phyloP scores from a whole-genome alignment of 2,888 invertebrate species.

The Calephelis perditalis region DNA sequence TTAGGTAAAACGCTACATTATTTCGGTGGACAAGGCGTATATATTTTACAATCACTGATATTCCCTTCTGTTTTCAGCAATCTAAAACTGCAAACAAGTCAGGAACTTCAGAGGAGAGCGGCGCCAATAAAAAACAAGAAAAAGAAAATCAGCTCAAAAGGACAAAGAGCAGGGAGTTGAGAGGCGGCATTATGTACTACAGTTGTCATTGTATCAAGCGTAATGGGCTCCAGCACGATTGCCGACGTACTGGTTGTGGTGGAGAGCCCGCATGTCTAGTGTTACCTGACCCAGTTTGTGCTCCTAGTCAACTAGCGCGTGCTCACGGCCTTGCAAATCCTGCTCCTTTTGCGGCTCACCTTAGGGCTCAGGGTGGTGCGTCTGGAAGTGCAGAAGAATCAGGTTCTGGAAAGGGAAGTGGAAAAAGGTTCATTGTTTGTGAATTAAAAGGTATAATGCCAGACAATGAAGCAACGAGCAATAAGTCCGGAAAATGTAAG shows the following conservation, averaged over 20 bases:
- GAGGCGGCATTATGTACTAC: slow-evolving; percentile 74
- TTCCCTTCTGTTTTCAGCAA: slow-evolving; percentile 43
- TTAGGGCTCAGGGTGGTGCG: slow-evolving; percentile 40
- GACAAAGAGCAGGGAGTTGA: slow-evolving; percentile 72
- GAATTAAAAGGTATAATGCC: slow-evolving; percentile 61
- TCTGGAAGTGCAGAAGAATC: slow-evolving; percentile 36
- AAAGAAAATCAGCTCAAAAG: slow-evolving; percentile 66
- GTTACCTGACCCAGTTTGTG: slow-evolving; percentile 75
- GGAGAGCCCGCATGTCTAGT: slow-evolving; percentile 72
- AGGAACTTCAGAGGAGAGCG: slow-evolving; percentile 49
- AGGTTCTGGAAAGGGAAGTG: slow-evolving; percentile 38
- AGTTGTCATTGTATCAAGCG: slow-evolving; percentile 79
- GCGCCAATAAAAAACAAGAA: slow-evolving; percentile 52
- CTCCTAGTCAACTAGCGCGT: slow-evolving; percentile 70
- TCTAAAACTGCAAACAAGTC: slow-evolving; percentile 43
- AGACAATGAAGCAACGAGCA: slow-evolving; percentile 35
- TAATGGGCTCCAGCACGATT: slow-evolving; percentile 79
- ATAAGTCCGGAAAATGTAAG: slow-evolving; percentile 58
- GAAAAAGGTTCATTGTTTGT: slow-evolving; percentile 67
- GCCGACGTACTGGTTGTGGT: slow-evolving; percentile 73
- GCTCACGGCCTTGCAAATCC: slow-evolving; percentile 64
- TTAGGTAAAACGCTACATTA: slow-evolving; percentile 49
- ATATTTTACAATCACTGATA: background rate
- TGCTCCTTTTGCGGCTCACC: slow-evolving; percentile 51
- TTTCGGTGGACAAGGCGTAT: slow-evolving; percentile 51